Percentiles rank a stretch among this genome's conserved stretches.
Conservation (phyloP, 2,113 vertebrate species). For the Hemiscyllium ocellatum region DNA sequence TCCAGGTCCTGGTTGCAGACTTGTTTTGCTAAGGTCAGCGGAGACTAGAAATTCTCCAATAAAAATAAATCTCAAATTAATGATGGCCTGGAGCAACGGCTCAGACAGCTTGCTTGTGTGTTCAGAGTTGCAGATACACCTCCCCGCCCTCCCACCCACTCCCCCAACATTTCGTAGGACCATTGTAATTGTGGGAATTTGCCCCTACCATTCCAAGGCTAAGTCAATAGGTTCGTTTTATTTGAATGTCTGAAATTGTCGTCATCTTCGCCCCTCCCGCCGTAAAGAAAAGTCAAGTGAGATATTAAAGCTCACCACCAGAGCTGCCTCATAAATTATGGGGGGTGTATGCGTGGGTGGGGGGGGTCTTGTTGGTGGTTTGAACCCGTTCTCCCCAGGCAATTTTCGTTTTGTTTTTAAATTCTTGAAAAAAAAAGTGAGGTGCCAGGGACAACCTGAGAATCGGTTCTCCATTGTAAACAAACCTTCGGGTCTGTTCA, state of each 20-base stretch:
- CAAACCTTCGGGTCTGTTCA: neutral
- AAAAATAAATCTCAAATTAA: conserved; percentile 99
- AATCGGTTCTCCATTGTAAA: neutral
- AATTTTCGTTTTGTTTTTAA: no score
- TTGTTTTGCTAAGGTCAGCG: conserved; percentile 98
- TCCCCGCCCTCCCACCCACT: conserved; percentile 56
- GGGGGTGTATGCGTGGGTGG: no score
- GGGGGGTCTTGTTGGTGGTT: neutral
- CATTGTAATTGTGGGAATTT: conserved; percentile 19
- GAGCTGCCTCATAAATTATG: conserved; percentile 31
- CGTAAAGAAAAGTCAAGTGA: conserved; percentile 40
- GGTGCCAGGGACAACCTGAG: neutral
- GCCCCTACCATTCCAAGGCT: neutral
- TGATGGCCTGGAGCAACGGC: conserved; percentile 91
- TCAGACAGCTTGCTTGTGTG: conserved; percentile 80
- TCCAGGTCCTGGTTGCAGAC: conserved; percentile 78
- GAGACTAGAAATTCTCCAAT: conserved; percentile 92
- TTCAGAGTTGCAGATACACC: conserved; percentile 59
- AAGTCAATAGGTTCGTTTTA: neutral
- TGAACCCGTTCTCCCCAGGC: neutral
- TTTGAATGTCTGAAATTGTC: conserved; percentile 45
- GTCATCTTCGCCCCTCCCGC: conserved; percentile 45
- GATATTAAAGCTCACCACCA: conserved; percentile 41
- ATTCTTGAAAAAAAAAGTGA: neutral
- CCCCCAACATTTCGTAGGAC: conserved; percentile 52